phyloP scores from a whole-genome alignment of 2,113 vertebrate species.

The Oryzias melastigma region DNA sequence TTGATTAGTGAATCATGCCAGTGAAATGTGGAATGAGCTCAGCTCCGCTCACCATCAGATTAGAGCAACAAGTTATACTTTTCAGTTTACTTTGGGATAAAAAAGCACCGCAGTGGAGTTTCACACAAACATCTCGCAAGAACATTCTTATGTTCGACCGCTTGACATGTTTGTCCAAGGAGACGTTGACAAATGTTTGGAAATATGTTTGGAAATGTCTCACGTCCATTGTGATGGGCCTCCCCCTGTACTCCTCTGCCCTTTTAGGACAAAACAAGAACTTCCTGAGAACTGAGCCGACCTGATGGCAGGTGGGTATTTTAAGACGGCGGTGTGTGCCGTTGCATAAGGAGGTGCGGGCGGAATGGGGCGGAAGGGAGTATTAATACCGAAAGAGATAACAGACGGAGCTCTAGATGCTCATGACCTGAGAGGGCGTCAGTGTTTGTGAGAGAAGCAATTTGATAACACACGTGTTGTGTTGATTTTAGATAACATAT shows the following conservation, averaged over 20 bases:
- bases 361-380: constrained; percentile 25
- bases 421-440: constrained; percentile 17
- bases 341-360: constrained; percentile 38
- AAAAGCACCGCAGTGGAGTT: constrained; percentile 7
- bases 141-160: constrained; percentile 10
- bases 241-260: constrained; percentile 67
- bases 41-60: constrained; percentile 17
- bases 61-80: constrained; percentile 12
- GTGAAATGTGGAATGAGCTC: constrained; percentile 35
- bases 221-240: constrained; percentile 31
- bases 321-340: constrained; percentile 45
- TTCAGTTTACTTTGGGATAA: constrained; percentile 20
- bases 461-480: constrained; percentile 10
- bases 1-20: constrained; percentile 36
- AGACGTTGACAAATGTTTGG: constrained; percentile 15
- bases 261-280: constrained; percentile 75
- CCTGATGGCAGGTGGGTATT: constrained; percentile 41
- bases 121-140: not conserved
- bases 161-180: constrained; percentile 1
- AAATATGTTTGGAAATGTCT: constrained; percentile 30
- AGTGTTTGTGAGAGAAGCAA: constrained; percentile 3
- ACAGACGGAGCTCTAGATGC: constrained; percentile 21
- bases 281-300: constrained; percentile 47
- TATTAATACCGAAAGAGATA: constrained; percentile 52
- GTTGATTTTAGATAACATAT: constrained; percentile 5